Evolutionary conservation across 1,140 invertebrate species (phyloP), one percentile per base, ranked within the genome.

Genomic region (Ostrea edulis): DNA sequence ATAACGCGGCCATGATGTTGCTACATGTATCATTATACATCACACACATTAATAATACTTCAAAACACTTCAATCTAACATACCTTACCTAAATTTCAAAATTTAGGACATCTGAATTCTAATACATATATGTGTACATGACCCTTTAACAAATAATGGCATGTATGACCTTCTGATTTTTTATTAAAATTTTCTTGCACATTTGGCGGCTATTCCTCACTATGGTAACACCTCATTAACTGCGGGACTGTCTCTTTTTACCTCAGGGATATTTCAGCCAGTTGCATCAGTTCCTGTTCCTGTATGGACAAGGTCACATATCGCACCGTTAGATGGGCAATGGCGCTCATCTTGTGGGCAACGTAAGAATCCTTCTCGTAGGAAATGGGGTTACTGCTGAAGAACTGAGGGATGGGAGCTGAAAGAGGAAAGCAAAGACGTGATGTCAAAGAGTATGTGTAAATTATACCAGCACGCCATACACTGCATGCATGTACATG

Each of bases 271-370:
- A 58, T 86, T 44, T 89, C 88, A 3, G 85, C 85, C 14, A 86
- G 81, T 35, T 89, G 85, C 88, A 89, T 89, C 8, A 89, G 82
- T 81, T 89, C 88, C 53, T 89, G 88, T 8, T 86, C 53, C 7
- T 86, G 84, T 14, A 89, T 86, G 29, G 82, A 55, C 81, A 85
- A 51, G 52, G 82, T 86, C 17, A 89, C 83, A n/a, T 86, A 85
- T 68, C 65, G 20, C 0, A 83, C 82, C 44, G 86, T 89, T 4
- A 89, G 85, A 12, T 84, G 68, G 17, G 88, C 85, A 9, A 89
- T 82, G 12, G 85, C 88, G 65, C 81, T 71, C 53, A 52, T 86
- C 53, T 89, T 89, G 55, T 89, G 88, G 20, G 51, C 85, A 7
- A 86, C 82, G n/a, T 89, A 84, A 3, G 84, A 58, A 22, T 89